These are phyloP conservation scores for Trichacis sp. DNA, from an alignment of 2,888 invertebrate genomes.

Conservation along the genomic window DNA sequence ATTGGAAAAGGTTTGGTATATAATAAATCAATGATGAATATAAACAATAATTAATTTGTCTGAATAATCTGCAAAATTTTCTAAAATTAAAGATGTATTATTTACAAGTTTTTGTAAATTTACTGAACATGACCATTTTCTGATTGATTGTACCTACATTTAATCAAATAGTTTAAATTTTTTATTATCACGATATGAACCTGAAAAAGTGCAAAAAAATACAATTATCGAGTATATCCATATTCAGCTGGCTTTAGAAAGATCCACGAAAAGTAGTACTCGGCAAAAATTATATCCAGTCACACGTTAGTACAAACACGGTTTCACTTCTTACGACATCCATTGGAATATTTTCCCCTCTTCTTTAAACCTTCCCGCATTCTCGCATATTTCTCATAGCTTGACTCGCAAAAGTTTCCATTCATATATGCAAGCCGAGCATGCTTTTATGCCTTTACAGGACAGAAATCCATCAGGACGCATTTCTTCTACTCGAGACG, in stretches of 20 bases:
- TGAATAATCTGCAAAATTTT: too few relatives aligned
- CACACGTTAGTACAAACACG: conserved; percentile 37
- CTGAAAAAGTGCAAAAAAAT: too few relatives aligned
- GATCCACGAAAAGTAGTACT: conserved; percentile 28
- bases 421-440: neutral
- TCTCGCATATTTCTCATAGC: conserved; percentile 19
- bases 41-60: too few relatives aligned
- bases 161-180: too few relatives aligned
- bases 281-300: conserved; percentile 33
- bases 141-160: too few relatives aligned
- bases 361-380: conserved; percentile 3
- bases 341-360: conserved; percentile 28
- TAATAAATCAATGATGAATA: too few relatives aligned
- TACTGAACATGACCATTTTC: too few relatives aligned
- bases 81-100: too few relatives aligned
- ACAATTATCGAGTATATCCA: conserved; percentile 7
- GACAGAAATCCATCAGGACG: neutral
- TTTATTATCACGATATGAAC: too few relatives aligned
- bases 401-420: conserved; percentile 2
- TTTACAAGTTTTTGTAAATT: too few relatives aligned
- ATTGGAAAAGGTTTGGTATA: too few relatives aligned
- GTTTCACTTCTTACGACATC: conserved; percentile 37
- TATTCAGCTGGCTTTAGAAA: conserved; percentile 19
- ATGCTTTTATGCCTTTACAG: conserved; percentile 16
- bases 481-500: too few relatives aligned